phyloP scores from a whole-genome alignment of 2,888 invertebrate species.

The Lycaena phlaeas region DNA sequence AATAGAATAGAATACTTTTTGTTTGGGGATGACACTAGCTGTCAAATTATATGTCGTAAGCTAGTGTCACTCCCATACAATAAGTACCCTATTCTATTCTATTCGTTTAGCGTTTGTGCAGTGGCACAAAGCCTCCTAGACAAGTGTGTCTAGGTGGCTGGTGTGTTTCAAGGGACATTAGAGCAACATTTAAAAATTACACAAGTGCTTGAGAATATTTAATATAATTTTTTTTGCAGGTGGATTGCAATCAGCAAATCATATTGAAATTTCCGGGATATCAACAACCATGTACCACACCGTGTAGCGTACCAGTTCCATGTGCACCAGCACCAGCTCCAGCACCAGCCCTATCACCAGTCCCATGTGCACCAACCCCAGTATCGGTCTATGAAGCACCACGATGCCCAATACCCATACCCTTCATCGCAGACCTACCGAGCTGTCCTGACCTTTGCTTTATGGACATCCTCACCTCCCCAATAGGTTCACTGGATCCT shows the following conservation, averaged over 20 bases:
- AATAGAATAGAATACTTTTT: too few species aligned
- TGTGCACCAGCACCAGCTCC: not conserved
- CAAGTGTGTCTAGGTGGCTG: too few species aligned
- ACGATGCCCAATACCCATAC: constrained; percentile 11
- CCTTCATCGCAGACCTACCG: constrained; percentile 15
- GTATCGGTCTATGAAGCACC: not conserved
- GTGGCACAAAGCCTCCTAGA: too few species aligned
- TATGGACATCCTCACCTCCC: constrained; percentile 15
- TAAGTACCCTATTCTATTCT: too few species aligned
- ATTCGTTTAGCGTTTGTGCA: too few species aligned
- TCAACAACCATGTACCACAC: not conserved
- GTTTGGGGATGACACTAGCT: too few species aligned
- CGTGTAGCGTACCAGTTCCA: not conserved
- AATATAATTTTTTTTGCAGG: not conserved
- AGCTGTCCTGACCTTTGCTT: constrained; percentile 17
- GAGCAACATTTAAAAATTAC: too few species aligned
- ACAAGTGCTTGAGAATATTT: not conserved
- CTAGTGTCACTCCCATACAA: too few species aligned
- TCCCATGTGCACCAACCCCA: not conserved
- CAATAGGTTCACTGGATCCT: constrained; percentile 22
- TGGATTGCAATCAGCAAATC: not conserved
- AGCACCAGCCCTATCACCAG: not conserved
- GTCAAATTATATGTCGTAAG: too few species aligned
- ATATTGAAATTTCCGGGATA: not conserved
- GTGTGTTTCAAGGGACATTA: too few species aligned